These are phyloP conservation scores for Gorsachius magnificus DNA, from an alignment of 2,797 vertebrate species.

Conservation along the genomic window DNA sequence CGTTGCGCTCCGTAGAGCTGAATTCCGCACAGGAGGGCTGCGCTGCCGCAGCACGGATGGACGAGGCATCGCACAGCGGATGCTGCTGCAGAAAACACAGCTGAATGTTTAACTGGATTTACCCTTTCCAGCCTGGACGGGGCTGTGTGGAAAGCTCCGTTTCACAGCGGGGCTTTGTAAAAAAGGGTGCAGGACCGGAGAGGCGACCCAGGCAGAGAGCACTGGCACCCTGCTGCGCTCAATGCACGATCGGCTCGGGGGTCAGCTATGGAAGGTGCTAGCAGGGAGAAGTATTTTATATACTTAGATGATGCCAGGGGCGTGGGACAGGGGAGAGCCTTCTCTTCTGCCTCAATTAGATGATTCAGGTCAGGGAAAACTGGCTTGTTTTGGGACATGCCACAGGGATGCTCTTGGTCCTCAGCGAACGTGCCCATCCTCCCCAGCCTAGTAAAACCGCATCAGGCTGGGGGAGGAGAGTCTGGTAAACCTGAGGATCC, in stretches of 20 bases:
- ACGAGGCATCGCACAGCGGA: background rate
- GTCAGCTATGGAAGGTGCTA: background rate
- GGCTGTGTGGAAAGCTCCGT: background rate
- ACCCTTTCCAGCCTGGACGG: background rate
- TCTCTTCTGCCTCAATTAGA: background rate
- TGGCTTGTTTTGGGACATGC: background rate
- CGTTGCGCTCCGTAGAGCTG: background rate
- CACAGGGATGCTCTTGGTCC: background rate
- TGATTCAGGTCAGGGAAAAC: background rate
- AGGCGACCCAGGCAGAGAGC: background rate
- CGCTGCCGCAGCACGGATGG: background rate
- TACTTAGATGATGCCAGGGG: background rate
- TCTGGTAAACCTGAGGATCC: background rate
- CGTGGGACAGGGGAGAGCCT: background rate
- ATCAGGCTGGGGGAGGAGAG: background rate
- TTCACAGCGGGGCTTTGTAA: background rate
- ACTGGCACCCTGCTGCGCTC: background rate
- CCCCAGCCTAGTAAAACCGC: background rate
- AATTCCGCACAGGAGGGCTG: background rate
- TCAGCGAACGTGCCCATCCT: background rate
- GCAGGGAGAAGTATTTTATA: background rate
- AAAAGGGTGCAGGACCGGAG: background rate
- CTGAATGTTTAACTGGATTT: background rate
- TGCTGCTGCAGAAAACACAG: background rate
- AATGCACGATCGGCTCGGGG: accelerated